Percentiles rank a stretch among this genome's conserved stretches.
phyloP scores from a whole-genome alignment of 2,113 vertebrate genomes.

The Ophthalmolycus amberensis region DNA sequence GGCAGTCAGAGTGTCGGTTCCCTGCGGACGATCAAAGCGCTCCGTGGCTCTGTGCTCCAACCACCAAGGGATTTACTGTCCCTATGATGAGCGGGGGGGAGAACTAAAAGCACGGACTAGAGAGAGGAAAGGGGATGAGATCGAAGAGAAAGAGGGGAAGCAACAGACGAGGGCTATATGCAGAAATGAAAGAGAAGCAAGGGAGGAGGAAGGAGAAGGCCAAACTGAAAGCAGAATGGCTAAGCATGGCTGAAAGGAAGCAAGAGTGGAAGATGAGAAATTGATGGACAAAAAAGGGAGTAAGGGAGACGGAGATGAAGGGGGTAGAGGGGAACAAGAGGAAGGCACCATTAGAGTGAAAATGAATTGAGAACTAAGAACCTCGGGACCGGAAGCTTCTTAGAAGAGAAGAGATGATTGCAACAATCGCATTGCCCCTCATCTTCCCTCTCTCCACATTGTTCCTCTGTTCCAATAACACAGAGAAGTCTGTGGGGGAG shows the following conservation, averaged over 20 bases:
- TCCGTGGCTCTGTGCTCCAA: constrained; percentile 65
- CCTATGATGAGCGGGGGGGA: constrained; percentile 68
- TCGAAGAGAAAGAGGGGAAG: constrained; percentile 58
- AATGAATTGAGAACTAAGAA: constrained; percentile 67
- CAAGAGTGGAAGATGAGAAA: constrained; percentile 66
- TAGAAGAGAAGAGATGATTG: constrained; percentile 68
- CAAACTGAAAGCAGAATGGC: constrained; percentile 63
- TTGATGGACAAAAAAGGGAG: constrained; percentile 39
- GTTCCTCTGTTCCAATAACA: constrained; percentile 53
- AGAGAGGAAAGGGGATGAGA: constrained; percentile 66
- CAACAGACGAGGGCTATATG: constrained; percentile 50
- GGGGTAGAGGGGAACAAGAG: constrained; percentile 28
- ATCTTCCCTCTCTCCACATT: constrained; percentile 33
- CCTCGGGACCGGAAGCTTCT: constrained; percentile 63
- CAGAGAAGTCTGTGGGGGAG: constrained; percentile 40
- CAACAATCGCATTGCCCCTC: constrained; percentile 54
- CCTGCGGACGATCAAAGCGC: constrained; percentile 75
- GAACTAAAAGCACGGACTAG: constrained; percentile 63
- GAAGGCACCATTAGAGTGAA: constrained; percentile 66
- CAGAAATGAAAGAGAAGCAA: constrained; percentile 63
- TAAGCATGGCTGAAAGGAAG: constrained; percentile 70
- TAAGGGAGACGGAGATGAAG: constrained; percentile 57
- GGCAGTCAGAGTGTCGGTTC: constrained; percentile 66
- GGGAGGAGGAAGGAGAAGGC: constrained; percentile 27
- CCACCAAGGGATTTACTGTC: constrained; percentile 75